Evolutionary conservation across 2,797 vertebrate species (phyloP), one percentile per base, ranked within the genome.

Genomic region (Anas georgica): DNA sequence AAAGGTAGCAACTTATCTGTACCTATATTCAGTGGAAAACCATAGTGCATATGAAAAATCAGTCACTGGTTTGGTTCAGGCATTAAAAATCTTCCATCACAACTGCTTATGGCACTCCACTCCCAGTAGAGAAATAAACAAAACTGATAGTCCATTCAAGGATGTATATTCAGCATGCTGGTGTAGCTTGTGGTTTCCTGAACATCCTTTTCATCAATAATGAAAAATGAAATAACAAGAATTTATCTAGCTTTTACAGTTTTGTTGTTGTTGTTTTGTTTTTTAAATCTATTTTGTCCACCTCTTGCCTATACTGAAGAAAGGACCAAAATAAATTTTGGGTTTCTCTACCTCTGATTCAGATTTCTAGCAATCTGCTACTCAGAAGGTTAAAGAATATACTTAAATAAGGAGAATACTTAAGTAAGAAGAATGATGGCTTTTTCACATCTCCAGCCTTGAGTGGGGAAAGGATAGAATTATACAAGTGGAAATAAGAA

Each of bases 401-500:
- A 16, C 56, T 77, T 67, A 63, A 77, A 35, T 73, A 87, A 59
- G 23, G 29, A 85, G 43, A 45, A 45, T 45, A 45, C 17, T 45
- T 45, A 20, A 45, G 18, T 45, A 77, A 83, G 41, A 78, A 82
- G 39, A 80, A 63, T 52, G 9, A 70, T 60, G 12, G 0, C 10
- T 94, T 82, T 91, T 79, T 77, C 46, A 83, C 35, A 50, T 26
- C 73, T 94, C 35, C 74, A 35, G 23, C 18, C 56, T 67, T 92
- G 56, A 94, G 43, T 88, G 17, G 37, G 26, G 75, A 88, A 76
- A 67, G 23, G 52, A 48, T 74, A 70, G 68, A 80, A 88, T 56
- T 88, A 74, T 81, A 78, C 78, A 93, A 82, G 33, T 75, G 41
- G 78, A 92, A 86, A 91, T 82, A 82, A 82, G 78, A 93, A 91